Percentiles rank a stretch among this genome's conserved stretches.
These are phyloP conservation scores for Acinonyx jubatus DNA, from an alignment of 2,113 vertebrate genomes.

Conservation along the genomic window DNA sequence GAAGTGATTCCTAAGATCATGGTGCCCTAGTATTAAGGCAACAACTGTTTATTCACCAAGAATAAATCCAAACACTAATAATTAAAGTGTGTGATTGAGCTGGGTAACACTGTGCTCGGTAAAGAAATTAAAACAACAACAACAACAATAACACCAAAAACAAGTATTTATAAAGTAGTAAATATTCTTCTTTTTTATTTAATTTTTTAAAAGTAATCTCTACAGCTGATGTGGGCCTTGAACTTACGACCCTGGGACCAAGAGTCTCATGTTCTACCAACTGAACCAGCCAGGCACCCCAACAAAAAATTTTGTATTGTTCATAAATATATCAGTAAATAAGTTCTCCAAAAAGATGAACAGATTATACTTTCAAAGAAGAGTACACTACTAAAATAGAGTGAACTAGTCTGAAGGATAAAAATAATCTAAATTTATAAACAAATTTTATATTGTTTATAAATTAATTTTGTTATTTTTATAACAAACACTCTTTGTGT, in stretches of 20 bases:
- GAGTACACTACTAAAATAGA: neutral
- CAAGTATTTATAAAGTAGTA: neutral
- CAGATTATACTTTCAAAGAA: neutral
- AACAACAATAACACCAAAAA: neutral
- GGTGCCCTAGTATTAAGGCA: neutral
- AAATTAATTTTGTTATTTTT: neutral
- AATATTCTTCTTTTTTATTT: neutral
- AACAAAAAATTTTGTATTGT: neutral
- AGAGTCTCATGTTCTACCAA: neutral
- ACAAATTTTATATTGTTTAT: neutral
- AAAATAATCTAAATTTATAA: neutral
- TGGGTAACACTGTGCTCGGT: neutral
- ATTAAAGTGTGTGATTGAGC: neutral
- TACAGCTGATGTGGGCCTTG: neutral
- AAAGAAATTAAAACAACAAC: neutral
- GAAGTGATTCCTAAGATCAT: neutral
- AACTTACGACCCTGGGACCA: neutral
- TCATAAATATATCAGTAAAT: neutral
- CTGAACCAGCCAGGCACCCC: neutral
- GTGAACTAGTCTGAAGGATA: neutral
- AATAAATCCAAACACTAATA: neutral
- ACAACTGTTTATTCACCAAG: constrained; percentile 16
- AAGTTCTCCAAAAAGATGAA: neutral
- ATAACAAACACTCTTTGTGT: neutral
- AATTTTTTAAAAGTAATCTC: neutral